These are phyloP conservation scores for Ceratoteleas bidentatus DNA, from an alignment of 1,140 invertebrate species.

Conservation along the genomic window DNA sequence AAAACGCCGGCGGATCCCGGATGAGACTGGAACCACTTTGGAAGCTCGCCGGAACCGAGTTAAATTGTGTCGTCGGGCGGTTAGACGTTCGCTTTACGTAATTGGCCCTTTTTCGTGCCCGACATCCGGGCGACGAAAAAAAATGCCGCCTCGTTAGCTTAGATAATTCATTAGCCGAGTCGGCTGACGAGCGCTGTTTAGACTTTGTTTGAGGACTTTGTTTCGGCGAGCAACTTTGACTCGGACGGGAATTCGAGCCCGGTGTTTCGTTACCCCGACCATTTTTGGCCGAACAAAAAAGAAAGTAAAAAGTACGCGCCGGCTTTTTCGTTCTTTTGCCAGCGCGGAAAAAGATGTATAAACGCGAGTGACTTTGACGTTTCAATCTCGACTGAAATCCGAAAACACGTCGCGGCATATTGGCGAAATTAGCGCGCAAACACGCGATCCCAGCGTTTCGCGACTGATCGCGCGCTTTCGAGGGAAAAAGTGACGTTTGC, in stretches of 20 bases:
- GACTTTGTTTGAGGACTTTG: not conserved
- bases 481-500: conserved; percentile 4
- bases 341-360: too few relatives aligned
- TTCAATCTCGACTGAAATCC: too few relatives aligned
- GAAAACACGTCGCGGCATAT: too few relatives aligned
- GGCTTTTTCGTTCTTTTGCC: too few relatives aligned
- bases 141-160: conserved; percentile 31
- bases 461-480: not conserved
- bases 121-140: conserved; percentile 8
- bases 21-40: not conserved
- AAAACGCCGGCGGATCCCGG: not conserved
- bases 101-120: not conserved
- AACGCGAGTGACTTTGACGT: too few relatives aligned
- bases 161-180: conserved; percentile 54
- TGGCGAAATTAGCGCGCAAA: too few relatives aligned
- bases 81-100: conserved; percentile 12
- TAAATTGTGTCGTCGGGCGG: conserved; percentile 18
- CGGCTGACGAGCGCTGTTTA: conserved; percentile 38
- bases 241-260: too few relatives aligned
- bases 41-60: not conserved
- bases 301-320: too few relatives aligned
- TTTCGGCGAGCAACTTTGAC: too few relatives aligned
- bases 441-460: too few relatives aligned
- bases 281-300: too few relatives aligned
- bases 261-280: too few relatives aligned